phyloP scores from a whole-genome alignment of 2,888 invertebrate genomes.

The Harmothoe impar region DNA sequence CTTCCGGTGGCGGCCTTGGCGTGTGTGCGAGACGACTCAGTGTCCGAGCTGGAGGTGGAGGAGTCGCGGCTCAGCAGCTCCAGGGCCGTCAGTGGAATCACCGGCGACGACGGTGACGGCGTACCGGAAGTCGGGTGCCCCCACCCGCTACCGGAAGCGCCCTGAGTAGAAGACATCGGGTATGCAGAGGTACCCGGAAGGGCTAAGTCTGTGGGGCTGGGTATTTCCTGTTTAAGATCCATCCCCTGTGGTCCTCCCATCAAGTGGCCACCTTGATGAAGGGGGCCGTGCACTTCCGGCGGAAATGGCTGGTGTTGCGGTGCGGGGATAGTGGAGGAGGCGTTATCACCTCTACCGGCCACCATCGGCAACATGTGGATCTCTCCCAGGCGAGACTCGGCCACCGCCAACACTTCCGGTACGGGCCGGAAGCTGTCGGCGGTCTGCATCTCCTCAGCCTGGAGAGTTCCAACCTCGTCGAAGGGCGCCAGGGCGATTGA shows the following conservation, averaged over 20 bases:
- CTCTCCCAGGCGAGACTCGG: background rate
- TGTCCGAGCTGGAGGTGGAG: background rate
- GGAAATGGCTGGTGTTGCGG: background rate
- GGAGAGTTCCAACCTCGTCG: background rate
- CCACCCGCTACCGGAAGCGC: background rate
- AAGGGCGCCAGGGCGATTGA: conserved; percentile 39
- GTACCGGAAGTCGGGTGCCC: background rate
- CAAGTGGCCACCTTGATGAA: background rate
- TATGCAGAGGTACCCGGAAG: background rate
- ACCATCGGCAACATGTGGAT: background rate
- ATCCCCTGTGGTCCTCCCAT: background rate
- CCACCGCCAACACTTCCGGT: conserved; percentile 32
- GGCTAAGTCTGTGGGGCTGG: conserved; percentile 48
- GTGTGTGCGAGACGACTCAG: background rate
- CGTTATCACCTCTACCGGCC: background rate
- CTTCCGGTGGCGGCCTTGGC: background rate
- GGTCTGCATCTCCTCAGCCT: conserved; percentile 41
- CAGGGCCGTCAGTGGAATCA: conserved; percentile 54
- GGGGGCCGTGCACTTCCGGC: background rate
- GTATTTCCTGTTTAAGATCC: conserved; percentile 11
- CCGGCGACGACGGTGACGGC: conserved; percentile 1
- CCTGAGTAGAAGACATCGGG: background rate
- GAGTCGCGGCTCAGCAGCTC: conserved; percentile 7
- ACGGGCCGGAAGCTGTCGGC: background rate
- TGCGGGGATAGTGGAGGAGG: background rate